Evolutionary conservation across 2,797 vertebrate genomes (phyloP).

Genomic region (Scolopax bukidnonensis): DNA sequence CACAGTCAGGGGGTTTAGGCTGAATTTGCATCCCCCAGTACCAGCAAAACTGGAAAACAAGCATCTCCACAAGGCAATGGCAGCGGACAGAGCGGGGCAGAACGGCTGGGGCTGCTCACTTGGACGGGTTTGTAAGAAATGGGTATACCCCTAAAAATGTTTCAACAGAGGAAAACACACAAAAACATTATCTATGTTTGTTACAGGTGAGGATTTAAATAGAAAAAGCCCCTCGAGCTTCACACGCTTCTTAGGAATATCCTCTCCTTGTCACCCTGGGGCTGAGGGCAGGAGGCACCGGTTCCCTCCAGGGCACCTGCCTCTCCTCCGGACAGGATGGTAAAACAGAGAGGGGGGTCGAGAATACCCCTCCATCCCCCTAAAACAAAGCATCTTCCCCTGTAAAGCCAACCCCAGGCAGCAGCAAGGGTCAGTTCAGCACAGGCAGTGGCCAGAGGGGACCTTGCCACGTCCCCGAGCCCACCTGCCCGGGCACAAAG

Average conservation of each 20-base stretch:
- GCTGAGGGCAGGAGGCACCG: background rate
- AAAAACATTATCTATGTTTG: background rate
- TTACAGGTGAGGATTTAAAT: background rate
- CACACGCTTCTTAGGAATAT: background rate
- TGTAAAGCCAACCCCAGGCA: rapidly evolving
- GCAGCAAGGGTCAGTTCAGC: background rate
- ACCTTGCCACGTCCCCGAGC: background rate
- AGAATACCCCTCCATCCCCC: background rate
- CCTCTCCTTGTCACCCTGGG: background rate
- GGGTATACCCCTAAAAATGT: too few species aligned
- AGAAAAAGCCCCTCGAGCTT: background rate
- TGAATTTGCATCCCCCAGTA: background rate
- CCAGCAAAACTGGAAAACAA: background rate
- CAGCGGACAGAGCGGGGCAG: rapidly evolving
- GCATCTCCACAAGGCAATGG: background rate
- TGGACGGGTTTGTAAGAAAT: background rate
- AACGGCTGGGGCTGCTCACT: background rate
- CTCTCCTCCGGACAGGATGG: background rate
- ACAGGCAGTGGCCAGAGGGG: rapidly evolving
- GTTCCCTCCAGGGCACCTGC: background rate
- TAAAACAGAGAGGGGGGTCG: rapidly evolving
- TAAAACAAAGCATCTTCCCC: background rate
- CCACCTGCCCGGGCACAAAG: background rate
- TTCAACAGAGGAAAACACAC: background rate
- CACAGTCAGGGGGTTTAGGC: background rate